Percentiles rank a stretch among this genome's conserved stretches.
These are phyloP conservation scores for Notoglanidium macrostoma DNA, from an alignment of 2,797 vertebrate genomes.

Conservation along the genomic window DNA sequence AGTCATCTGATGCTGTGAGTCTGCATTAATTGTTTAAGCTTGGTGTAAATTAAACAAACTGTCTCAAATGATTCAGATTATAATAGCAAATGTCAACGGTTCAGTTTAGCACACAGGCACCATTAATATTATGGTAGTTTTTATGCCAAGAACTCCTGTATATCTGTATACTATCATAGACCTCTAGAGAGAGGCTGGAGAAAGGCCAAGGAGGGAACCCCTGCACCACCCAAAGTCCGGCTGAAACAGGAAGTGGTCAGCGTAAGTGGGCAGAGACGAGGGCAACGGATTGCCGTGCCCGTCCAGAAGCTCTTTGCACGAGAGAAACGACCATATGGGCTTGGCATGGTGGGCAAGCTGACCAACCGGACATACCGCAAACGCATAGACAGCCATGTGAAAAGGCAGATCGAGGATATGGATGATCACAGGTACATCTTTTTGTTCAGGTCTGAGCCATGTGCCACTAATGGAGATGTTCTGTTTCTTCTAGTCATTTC, in stretches of 20 bases:
- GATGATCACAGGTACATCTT: conserved; percentile 87
- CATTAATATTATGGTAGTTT: neutral
- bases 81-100: neutral
- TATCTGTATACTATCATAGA: conserved; percentile 66
- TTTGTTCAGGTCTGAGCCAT: neutral
- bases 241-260: conserved; percentile 93
- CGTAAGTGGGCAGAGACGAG: conserved; percentile 78
- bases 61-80: neutral
- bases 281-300: conserved; percentile 86
- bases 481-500: neutral
- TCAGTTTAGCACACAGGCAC: neutral
- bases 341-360: conserved; percentile 88
- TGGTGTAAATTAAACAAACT: neutral
- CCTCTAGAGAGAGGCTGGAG: conserved; percentile 94
- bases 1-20: conserved; percentile 95
- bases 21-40: neutral
- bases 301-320: conserved; percentile 92
- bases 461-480: neutral
- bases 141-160: neutral
- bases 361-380: conserved; percentile 96
- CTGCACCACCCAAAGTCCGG: conserved; percentile 84
- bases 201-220: conserved; percentile 82
- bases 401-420: conserved; percentile 97
- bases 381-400: conserved; percentile 92
- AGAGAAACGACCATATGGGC: conserved; percentile 53